Conservation (phyloP, 2,797 vertebrate genomes). For the Sciurus carolinensis region DNA sequence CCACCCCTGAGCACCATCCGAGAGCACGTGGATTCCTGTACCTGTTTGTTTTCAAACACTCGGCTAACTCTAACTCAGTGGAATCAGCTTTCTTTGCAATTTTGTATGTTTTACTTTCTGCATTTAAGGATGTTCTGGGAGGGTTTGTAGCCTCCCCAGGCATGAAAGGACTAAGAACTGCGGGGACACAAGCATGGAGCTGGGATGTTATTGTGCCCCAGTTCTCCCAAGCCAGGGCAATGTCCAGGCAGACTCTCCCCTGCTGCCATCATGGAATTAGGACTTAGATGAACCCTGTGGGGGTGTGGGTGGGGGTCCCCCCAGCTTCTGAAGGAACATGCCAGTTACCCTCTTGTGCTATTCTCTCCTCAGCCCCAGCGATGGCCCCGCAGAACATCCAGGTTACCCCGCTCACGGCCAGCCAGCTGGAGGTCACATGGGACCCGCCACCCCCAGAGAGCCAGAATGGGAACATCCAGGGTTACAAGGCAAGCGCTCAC, state of each 20-base stretch:
- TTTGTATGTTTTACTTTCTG: background rate
- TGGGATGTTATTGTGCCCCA: too few species aligned
- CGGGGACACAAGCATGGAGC: too few species aligned
- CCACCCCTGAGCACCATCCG: background rate
- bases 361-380: constrained; percentile 91
- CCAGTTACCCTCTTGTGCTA: constrained; percentile 64
- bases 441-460: constrained; percentile 95
- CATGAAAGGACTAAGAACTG: background rate
- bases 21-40: accelerated
- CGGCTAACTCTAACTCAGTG: background rate
- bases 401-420: constrained; percentile 93
- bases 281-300: accelerated
- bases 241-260: background rate
- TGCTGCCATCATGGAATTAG: background rate
- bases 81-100: background rate
- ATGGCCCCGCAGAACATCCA: constrained; percentile 95
- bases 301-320: background rate
- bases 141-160: background rate
- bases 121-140: background rate
- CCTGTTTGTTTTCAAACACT: background rate
- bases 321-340: background rate
- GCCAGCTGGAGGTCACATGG: constrained; percentile 96
- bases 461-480: constrained; percentile 98
- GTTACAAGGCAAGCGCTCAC: constrained; percentile 93
- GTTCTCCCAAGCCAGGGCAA: background rate